Conservation (phyloP, 2,888 invertebrate species). For the Ormia ochracea region DNA sequence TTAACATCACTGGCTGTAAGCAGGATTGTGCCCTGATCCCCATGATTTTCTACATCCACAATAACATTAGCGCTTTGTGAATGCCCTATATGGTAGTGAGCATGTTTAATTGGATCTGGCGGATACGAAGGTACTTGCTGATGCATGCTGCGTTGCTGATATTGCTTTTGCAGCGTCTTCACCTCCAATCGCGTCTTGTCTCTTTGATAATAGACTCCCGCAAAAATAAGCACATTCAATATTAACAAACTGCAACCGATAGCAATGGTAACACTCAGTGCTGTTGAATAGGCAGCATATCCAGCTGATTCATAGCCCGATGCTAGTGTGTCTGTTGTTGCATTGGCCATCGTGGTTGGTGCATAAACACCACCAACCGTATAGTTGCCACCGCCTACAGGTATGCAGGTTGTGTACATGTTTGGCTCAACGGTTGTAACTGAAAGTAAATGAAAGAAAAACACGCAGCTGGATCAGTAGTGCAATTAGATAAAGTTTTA, state of each 20-base stretch:
- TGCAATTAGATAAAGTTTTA: background rate
- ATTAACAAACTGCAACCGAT: constrained; percentile 95
- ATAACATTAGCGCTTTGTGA: constrained; percentile 88
- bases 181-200: constrained; percentile 86
- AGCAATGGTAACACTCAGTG: constrained; percentile 93
- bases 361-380: constrained; percentile 75
- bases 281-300: constrained; percentile 93
- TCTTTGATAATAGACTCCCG: constrained; percentile 94
- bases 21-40: constrained; percentile 79
- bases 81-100: constrained; percentile 87
- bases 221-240: constrained; percentile 94
- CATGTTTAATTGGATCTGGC: constrained; percentile 88
- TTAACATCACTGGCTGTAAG: constrained; percentile 74
- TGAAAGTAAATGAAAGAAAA: constrained; percentile 63
- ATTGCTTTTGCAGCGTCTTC: constrained; percentile 80
- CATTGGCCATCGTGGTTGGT: constrained; percentile 80
- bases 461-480: constrained; percentile 23
- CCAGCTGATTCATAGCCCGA: constrained; percentile 91
- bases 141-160: constrained; percentile 85
- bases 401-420: constrained; percentile 78
- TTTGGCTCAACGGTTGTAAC: constrained; percentile 77
- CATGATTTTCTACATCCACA: constrained; percentile 88
- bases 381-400: constrained; percentile 74
- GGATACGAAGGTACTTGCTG: constrained; percentile 77
- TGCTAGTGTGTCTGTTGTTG: constrained; percentile 84